These are phyloP conservation scores for Misgurnus mizolepis DNA, from an alignment of 2,113 vertebrate species.

Conservation along the genomic window DNA sequence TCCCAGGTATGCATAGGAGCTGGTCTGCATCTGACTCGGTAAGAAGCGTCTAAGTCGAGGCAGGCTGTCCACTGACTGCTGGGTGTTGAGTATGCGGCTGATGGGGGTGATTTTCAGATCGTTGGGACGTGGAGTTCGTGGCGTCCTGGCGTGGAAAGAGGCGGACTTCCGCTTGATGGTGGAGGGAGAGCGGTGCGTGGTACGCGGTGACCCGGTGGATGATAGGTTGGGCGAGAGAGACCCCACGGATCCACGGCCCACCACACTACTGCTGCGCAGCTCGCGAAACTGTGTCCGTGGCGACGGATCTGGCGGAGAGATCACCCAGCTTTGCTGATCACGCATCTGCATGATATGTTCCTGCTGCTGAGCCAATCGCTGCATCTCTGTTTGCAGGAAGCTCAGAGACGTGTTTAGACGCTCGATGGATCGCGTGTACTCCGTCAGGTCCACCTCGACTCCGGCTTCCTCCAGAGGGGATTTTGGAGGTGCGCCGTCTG, in stretches of 20 bases:
- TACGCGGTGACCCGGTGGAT: constrained; percentile 80
- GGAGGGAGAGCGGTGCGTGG: constrained; percentile 82
- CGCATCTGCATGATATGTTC: constrained; percentile 95
- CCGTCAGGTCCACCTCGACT: constrained; percentile 83
- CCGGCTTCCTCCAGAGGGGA: constrained; percentile 85
- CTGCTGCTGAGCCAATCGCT: constrained; percentile 92
- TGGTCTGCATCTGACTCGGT: constrained; percentile 85
- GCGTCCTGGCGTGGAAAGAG: constrained; percentile 84
- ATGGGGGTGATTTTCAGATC: constrained; percentile 91
- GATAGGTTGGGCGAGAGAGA: constrained; percentile 77
- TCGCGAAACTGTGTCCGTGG: constrained; percentile 88
- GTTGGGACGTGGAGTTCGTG: constrained; percentile 88
- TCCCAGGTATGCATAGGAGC: constrained; percentile 89
- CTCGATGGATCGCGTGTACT: constrained; percentile 94
- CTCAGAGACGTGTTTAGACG: constrained; percentile 89
- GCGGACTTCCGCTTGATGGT: constrained; percentile 82
- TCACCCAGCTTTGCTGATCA: constrained; percentile 91
- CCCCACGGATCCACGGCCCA: constrained; percentile 77
- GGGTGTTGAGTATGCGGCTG: constrained; percentile 90
- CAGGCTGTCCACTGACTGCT: constrained; percentile 92
- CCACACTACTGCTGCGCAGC: constrained; percentile 79
- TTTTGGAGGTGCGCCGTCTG: constrained; percentile 79
- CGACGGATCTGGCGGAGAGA: constrained; percentile 86
- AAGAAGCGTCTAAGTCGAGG: constrained; percentile 89
- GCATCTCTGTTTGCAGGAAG: constrained; percentile 96